Evolutionary conservation across 2,797 vertebrate species (phyloP), one percentile per base, ranked within the genome.

Genomic region (Oryzias sinensis): DNA sequence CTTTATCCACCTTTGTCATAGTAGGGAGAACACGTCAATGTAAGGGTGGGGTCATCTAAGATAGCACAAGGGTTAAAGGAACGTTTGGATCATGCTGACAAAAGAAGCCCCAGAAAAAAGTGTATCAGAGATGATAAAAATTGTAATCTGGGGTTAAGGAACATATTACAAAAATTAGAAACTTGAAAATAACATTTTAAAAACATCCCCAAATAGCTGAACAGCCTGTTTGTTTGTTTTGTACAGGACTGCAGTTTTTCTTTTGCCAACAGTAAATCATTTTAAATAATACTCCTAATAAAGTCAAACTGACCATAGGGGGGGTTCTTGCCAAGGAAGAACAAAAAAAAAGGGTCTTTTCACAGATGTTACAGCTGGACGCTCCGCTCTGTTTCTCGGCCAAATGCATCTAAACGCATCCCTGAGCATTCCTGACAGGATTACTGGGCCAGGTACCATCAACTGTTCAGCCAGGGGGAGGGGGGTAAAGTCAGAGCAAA

Each of bases 351-450:
- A 37, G 9, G 1, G 9, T 46, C 43, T 47, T 5, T 65, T 40
- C 69, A 60, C 75, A 84, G 80, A 84, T 82, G 79, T 82, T 81
- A 37, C 48, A 59, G 41, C 61, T 73, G 69, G 47, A 70, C 41
- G 54, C 58, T 43, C 45, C 5, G 47, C 45, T 66, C 56, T 16
- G 6, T 59, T 68, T 85, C 68, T 81, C 66, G 13, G 78, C 80
- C 79, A 83, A 72, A 68, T 58, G 64, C 79, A 80, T 81, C 75
- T 59, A 42, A 80, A 77, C 40, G 72, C 78, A 84, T 74, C 85
- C 68, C 68, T 49, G 53, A 60, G 72, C 84, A 89, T 84, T 88
- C 84, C 87, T 85, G 75, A 54, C 56, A 52, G 87, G 86, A 90
- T 90, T 83, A 88, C 53, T 43, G 74, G 64, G 63, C 72, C 80